Evolutionary conservation across 1,140 invertebrate genomes (phyloP).

Genomic region (Drosophila serrata): DNA sequence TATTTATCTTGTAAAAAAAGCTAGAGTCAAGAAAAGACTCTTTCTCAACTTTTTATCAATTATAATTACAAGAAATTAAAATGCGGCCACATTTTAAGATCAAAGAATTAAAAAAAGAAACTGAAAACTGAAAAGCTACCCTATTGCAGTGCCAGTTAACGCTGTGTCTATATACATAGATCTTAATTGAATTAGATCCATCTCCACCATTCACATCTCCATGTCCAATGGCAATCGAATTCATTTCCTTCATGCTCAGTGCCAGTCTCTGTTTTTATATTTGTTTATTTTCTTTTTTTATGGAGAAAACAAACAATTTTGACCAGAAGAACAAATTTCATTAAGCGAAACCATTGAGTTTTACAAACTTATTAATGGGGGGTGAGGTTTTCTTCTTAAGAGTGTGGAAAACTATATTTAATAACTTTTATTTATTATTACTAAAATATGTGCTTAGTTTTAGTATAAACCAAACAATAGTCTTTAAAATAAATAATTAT

Average conservation of each 20-base stretch:
- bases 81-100: conserved; percentile 35
- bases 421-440: too few species aligned
- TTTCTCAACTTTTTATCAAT: conserved; percentile 4
- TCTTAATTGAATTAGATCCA: conserved; percentile 63
- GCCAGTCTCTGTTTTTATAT: conserved; percentile 28
- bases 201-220: conserved; percentile 20
- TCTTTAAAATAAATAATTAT: background rate
- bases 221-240: conserved; percentile 50
- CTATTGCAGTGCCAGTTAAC: conserved; percentile 21
- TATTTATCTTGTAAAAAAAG: too few species aligned
- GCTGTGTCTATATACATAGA: conserved; percentile 29
- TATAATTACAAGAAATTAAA: conserved; percentile 58
- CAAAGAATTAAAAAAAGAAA: background rate
- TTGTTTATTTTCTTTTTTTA: conserved; percentile 15
- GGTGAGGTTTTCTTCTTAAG: too few species aligned
- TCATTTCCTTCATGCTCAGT: conserved; percentile 41
- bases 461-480: background rate
- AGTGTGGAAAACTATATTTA: too few species aligned
- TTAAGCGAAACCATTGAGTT: conserved; percentile 54
- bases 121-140: conserved; percentile 2
- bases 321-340: conserved; percentile 48
- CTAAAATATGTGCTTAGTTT: too few species aligned
- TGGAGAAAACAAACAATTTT: conserved; percentile 39
- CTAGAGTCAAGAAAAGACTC: too few species aligned
- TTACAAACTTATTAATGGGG: conserved; percentile 59